Conservation (phyloP, 2,797 vertebrate genomes). For the Poeciliopsis turneri region DNA sequence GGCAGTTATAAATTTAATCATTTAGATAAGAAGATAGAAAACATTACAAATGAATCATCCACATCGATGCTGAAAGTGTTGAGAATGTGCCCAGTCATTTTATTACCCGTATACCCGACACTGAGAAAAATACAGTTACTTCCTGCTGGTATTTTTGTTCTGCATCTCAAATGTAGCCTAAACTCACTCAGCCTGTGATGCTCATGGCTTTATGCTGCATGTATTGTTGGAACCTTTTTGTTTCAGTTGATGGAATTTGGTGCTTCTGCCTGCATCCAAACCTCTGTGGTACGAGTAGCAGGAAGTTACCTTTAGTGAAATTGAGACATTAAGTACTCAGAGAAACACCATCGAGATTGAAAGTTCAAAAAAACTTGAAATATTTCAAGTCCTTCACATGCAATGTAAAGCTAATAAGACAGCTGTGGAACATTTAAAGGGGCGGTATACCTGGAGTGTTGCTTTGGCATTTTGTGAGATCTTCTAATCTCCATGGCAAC, state of each 20-base stretch:
- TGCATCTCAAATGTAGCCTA: neutral
- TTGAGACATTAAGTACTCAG: neutral
- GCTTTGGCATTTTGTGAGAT: too few relatives aligned
- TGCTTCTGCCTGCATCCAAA: neutral
- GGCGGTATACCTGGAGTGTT: too few relatives aligned
- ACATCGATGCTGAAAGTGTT: neutral
- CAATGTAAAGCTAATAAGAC: conserved; percentile 16
- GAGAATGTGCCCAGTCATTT: neutral
- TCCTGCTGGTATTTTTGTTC: neutral
- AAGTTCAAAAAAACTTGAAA: too few relatives aligned
- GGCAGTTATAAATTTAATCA: neutral
- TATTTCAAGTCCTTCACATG: neutral
- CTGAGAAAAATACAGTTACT: neutral
- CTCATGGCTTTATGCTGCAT: neutral
- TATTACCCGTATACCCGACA: neutral
- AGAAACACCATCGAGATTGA: neutral
- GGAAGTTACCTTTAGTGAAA: neutral
- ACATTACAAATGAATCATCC: neutral
- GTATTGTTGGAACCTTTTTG: neutral
- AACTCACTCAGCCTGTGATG: neutral
- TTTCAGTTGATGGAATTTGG: neutral
- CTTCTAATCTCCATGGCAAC: too few relatives aligned
- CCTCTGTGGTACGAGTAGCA: neutral
- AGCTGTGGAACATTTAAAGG: conserved; percentile 2
- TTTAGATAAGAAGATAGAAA: neutral